phyloP scores from a whole-genome alignment of 1,140 invertebrate genomes.

The Leguminivora glycinivorella region DNA sequence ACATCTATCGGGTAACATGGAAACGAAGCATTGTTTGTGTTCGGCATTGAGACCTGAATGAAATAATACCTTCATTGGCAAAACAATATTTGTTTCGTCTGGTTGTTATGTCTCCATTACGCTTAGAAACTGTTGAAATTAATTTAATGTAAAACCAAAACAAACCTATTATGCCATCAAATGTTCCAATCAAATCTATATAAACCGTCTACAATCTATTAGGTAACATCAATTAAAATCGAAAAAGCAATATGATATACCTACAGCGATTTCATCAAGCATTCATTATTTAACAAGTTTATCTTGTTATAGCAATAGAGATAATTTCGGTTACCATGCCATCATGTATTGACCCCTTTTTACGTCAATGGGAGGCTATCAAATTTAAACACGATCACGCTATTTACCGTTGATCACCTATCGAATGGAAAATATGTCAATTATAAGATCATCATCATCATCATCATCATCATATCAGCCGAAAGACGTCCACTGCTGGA shows the following conservation, averaged over 20 bases:
- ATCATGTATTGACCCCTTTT: slow-evolving; percentile 43
- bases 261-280: not conserved
- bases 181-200: not conserved
- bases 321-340: slow-evolving; percentile 27
- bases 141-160: not conserved
- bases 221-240: slow-evolving; percentile 13
- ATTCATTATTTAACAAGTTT: not conserved
- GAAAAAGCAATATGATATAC: slow-evolving; percentile 1
- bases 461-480: no score
- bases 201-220: not conserved
- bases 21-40: slow-evolving; percentile 28
- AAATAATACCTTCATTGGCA: slow-evolving; percentile 25
- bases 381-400: not conserved
- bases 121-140: not conserved
- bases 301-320: not conserved
- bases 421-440: no score
- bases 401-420: slow-evolving; percentile 3
- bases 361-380: slow-evolving; percentile 54
- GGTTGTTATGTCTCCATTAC: slow-evolving; percentile 11
- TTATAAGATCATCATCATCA: no score
- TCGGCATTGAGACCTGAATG: slow-evolving; percentile 34
- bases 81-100: slow-evolving; percentile 18
- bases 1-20: not conserved
- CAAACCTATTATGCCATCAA: not conserved
- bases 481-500: no score